Evolutionary conservation across 2,113 vertebrate genomes (phyloP), one percentile per base, ranked within the genome.

Genomic region (Dasyornis broadbenti): DNA sequence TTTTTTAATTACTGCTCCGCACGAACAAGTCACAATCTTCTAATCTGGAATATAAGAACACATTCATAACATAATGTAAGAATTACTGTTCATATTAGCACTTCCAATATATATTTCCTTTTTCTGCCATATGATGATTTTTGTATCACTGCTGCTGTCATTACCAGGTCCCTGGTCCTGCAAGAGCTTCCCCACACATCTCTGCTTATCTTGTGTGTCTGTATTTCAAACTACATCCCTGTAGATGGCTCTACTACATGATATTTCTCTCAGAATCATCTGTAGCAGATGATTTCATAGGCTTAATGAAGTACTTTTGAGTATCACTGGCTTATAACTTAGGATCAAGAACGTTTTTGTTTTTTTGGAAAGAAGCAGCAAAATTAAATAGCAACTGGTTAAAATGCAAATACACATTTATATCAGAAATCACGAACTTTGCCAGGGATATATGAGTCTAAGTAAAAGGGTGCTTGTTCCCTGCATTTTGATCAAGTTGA

Each of bases 221-320:
- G 82, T 89, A 76, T 84, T 95, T 93, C 76, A 89, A 6, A 22
- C 76, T 37, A 35, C 40, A 26, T 65, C 87, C 94, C 96, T 92
- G 80, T 76, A 96, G 92, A 68, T 95, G 94, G 93, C 92, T 95
- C 94, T 69, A 86, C 60, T 86, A 35, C 31, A 83, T 2, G 2
- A 9, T 79, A 33, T 71, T 94, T 73, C 82, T 73, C 64, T 93
- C 8, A 3, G 56, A 86, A 84, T 86, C 52, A 13, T 56, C 65
- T 71, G 30, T 60, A 68, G 64, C 35, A 69, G 52, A 71, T 77
- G 10, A 42, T 81, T 90, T 93, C 56, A 9, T 30, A 56, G 76
- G 44, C n/a, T 81, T 69, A 75, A 73, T 90, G 47, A 57, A 75
- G 44, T 76, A 31, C 60, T 90, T 96, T 60, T 84, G 44, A 35